These are phyloP conservation scores for Alca torda DNA, from an alignment of 2,797 vertebrate genomes.

Conservation along the genomic window DNA sequence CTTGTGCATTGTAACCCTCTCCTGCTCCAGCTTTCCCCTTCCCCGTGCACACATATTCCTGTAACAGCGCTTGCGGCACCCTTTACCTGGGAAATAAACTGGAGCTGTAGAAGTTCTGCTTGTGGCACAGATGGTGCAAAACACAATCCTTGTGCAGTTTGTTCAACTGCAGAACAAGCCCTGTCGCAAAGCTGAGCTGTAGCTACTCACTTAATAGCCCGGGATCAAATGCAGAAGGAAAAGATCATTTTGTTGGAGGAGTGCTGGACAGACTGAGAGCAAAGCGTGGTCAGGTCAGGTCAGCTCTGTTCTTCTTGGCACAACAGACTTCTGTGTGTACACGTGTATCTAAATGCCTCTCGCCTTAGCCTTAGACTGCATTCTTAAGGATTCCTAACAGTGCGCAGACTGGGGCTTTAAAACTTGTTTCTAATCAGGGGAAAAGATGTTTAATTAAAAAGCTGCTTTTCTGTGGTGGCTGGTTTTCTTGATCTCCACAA, in stretches of 20 bases:
- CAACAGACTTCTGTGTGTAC: not conserved
- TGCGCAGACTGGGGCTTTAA: not conserved
- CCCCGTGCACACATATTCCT: accelerated
- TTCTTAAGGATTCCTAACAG: not conserved
- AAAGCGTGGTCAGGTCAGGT: not conserved
- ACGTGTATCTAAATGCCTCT: not conserved
- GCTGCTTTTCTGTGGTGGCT: conserved; percentile 22
- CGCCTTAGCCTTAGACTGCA: not conserved
- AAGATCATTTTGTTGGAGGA: not conserved
- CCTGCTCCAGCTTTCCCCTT: not conserved
- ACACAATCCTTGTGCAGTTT: accelerated
- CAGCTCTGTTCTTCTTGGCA: not conserved
- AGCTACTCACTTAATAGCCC: not conserved
- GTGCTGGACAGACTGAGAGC: not conserved
- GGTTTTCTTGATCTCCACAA: conserved; percentile 13
- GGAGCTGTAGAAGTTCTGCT: not conserved
- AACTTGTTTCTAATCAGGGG: not conserved
- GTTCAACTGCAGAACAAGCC: not conserved
- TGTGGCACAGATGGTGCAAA: not conserved
- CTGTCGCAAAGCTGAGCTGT: not conserved
- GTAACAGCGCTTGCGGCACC: accelerated
- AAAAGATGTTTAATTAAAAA: conserved; percentile 60
- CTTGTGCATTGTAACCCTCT: not conserved
- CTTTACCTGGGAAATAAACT: not conserved
- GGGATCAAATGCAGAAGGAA: not conserved